Base-by-base conservation (phyloP, 2,797 vertebrate genomes). In the Alosa sapidissima region DNA sequence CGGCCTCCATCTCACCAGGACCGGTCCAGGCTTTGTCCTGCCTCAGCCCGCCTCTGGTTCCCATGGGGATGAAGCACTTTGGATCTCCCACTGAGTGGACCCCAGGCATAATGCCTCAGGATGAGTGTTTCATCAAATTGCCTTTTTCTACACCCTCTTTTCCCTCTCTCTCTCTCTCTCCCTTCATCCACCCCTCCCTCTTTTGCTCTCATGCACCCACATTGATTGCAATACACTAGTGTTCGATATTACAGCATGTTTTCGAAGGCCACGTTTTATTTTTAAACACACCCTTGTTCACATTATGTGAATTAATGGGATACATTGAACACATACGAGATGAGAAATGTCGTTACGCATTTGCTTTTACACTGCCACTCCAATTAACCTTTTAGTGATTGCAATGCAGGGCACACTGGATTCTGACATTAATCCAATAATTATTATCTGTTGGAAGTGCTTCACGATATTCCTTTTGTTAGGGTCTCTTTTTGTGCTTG, bases 361-460 rank as follows among this genome's bases (percentile, higher is more conserved):
- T 83, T 90, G 88, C 84, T 89, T 91, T 92, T 89, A 83, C 84
- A 84, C 85, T 90, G 86, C 91, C 86, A 87, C 89, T 93, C 90
- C 88, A 93, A 90, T 93, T 91, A 93, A 93, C 91, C 90, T 92
- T 89, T 85, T 89, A 90, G 87, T 89, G 87, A 93, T 91, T 92
- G 86, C 89, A 88, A 82, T 75, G 33, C 83, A 88, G 86, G 88
- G 87, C 85, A 88, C 82, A 83, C 85, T 85, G 85, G 85, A 92
- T 92, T 92, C 88, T 87, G 90, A 83, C 89, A 83, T 85, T 92
- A 92, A 93, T 93, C 90, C 90, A 92, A 89, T 94, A 92, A 93
- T 91, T 90, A 91, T 91, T 92, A 88, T 91, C 89, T 91, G 83
- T 83, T 45, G 83, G 86, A 88, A 91, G 87, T 90, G 92, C 91